Base-by-base conservation (phyloP, 2,888 invertebrate genomes). In the Lithosia quadra region DNA sequence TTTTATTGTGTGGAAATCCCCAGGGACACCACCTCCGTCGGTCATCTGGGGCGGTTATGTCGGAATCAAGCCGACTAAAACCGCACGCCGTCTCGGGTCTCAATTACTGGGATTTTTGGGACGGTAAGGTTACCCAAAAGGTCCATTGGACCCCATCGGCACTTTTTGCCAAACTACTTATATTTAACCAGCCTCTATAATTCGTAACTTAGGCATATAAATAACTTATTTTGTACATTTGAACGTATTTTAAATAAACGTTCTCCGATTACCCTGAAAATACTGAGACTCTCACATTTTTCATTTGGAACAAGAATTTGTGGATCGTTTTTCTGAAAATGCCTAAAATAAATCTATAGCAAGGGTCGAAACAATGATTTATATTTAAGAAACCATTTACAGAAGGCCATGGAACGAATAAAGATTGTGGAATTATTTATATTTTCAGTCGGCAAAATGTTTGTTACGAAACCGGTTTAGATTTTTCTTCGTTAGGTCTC, bases 301-400 rank as follows among this genome's bases (percentile, higher is more conserved):
- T 57, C 57, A 49, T 57, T 63, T 57, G 49, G 22, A 21, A 53
- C 36, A 58, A 53, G 58, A 58, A 63, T 63, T 59, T 63, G 34
- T 63, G 49, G 53, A 53, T 22, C 63, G 18, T 58, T 68, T 61
- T 62, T 49, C 49, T 49, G 18, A 49, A 53, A 34, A 65, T 49
- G 24, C 43, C 55, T 55, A 21, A 28, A 64, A 55, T 68, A 64
- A 64, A 64, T 68, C 63, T 63, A 59, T 22, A 60, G n/a, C 11
- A 56, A 68, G 64, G 63, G 60, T 64, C 64, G 53, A 43, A 59
- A 60, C 60, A 63, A 55, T 68, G 68, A 68, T 64, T 68, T 68
- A 68, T 64, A 60, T 68, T 64, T 60, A 64, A 68, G 63, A 68
- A 64, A 64, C 55, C 28, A 36, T 59, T 60, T 68, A 43, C 55